These are phyloP conservation scores for Nymphicus hollandicus DNA, from an alignment of 2,113 vertebrate species.

Conservation along the genomic window DNA sequence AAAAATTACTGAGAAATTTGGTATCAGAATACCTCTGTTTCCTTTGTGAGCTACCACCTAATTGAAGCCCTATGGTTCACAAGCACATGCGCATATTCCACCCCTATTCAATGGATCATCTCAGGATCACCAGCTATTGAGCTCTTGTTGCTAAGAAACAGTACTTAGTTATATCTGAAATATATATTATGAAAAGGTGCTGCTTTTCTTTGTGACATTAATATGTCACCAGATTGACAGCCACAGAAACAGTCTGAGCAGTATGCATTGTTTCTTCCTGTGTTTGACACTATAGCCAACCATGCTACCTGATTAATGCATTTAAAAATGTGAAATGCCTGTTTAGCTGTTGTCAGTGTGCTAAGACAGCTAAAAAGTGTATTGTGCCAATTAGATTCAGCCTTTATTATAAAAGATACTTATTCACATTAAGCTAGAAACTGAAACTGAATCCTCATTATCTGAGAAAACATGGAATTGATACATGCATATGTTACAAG, in stretches of 20 bases:
- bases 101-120: background rate
- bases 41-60: background rate
- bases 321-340: background rate
- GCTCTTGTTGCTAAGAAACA: constrained; percentile 36
- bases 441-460: background rate
- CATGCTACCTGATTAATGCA: background rate
- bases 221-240: constrained; percentile 8
- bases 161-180: background rate
- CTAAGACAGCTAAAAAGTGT: background rate
- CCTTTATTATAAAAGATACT: background rate
- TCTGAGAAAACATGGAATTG: background rate
- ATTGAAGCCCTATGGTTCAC: background rate
- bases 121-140: background rate
- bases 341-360: background rate
- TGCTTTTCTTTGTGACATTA: constrained; percentile 20
- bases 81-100: background rate
- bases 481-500: fast-evolving
- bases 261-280: background rate
- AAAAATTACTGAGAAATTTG: background rate
- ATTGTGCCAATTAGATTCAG: background rate
- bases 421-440: background rate
- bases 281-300: background rate
- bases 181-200: constrained; percentile 46
- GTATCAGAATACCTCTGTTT: background rate
- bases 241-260: background rate